phyloP scores from a whole-genome alignment of 2,888 invertebrate species.

The Sthenelais limicola region DNA sequence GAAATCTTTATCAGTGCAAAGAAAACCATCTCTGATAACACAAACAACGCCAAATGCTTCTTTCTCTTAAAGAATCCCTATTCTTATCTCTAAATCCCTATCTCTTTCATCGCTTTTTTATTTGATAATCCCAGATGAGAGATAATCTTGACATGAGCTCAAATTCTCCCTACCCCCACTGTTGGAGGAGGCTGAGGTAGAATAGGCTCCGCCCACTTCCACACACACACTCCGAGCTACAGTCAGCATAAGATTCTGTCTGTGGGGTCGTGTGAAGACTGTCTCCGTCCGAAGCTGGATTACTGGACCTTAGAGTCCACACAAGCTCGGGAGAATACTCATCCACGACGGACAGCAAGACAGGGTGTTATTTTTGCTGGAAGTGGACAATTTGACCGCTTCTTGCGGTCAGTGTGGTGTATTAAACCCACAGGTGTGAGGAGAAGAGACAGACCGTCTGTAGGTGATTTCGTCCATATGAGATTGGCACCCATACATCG shows the following conservation, averaged over 20 bases:
- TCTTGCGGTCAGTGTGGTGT: background rate
- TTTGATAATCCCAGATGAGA: no score
- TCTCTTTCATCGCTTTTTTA: no score
- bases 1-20: no score
- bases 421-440: background rate
- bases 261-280: background rate
- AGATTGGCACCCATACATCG: background rate
- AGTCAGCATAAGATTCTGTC: background rate
- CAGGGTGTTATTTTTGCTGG: background rate
- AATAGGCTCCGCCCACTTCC: constrained; percentile 10
- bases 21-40: no score
- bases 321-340: background rate
- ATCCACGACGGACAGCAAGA: constrained; percentile 6
- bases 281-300: constrained; percentile 9
- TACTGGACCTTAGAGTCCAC: constrained; percentile 13
- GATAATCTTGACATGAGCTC: no score
- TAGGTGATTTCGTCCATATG: background rate
- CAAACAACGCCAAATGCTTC: no score
- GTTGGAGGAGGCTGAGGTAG: background rate
- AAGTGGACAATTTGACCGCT: background rate
- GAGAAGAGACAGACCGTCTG: background rate
- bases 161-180: constrained; percentile 18
- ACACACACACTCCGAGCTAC: background rate
- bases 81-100: no score
- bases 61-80: no score